Percentiles rank a stretch among this genome's conserved stretches.
phyloP scores from a whole-genome alignment of 2,888 invertebrate genomes.

The Didymodactylos carnosus region DNA sequence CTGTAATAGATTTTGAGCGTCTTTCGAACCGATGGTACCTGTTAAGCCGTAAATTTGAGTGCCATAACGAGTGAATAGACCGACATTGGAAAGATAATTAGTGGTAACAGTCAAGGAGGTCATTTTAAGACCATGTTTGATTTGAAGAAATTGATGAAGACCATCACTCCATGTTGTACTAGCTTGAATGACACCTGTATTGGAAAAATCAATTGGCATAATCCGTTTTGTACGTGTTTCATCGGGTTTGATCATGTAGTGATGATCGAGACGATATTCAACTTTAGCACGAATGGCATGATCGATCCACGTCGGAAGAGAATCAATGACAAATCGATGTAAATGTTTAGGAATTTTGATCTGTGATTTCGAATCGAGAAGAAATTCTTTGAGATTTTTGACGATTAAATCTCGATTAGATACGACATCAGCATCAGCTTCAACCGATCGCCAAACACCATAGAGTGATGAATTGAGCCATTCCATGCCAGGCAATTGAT shows the following conservation, averaged over 20 bases:
- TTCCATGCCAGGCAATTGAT: background rate
- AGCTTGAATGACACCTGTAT: conserved; percentile 17
- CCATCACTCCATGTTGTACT: conserved; percentile 18
- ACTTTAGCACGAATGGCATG: conserved; percentile 16
- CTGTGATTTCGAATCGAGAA: background rate
- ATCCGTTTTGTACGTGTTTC: background rate
- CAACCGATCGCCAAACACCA: background rate
- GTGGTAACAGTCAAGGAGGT: conserved; percentile 15
- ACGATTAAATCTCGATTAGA: background rate
- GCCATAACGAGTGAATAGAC: conserved; percentile 14
- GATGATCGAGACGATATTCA: conserved; percentile 12
- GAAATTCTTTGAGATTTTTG: background rate
- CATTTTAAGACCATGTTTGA: conserved; percentile 17
- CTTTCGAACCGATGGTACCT: conserved; percentile 17
- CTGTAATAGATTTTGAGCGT: conserved; percentile 22
- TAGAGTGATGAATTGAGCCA: background rate
- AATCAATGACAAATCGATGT: conserved; percentile 1
- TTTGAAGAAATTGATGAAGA: conserved; percentile 18
- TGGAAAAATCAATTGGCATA: conserved; percentile 17
- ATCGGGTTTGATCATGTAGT: conserved; percentile 16
- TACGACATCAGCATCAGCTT: background rate
- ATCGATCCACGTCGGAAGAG: conserved; percentile 13
- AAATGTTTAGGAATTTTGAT: background rate
- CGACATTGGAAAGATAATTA: conserved; percentile 17
- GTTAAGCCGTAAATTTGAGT: conserved; percentile 22